Evolutionary conservation across 2,888 invertebrate species (phyloP), one percentile per base, ranked within the genome.

Genomic region (Mylabris sibirica): DNA sequence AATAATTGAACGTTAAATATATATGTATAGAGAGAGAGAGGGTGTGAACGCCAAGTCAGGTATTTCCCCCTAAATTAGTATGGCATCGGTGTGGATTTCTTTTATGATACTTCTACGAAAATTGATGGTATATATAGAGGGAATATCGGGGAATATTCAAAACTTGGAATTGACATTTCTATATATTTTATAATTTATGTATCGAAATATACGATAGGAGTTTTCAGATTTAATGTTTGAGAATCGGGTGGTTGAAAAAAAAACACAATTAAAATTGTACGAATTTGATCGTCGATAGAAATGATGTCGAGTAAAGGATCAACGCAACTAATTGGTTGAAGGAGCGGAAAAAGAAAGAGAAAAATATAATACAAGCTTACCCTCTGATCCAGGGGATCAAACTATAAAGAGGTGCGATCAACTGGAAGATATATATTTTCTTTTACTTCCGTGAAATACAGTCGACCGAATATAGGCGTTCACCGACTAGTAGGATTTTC

Each of bases 81-180:
- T 17, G 12, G 20, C 11, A 26, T 20, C 20, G 38, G 53, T 59
- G 17, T 24, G 49, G 64, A 64, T 64, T 57, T 63, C 38, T 63
- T 64, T 64, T 38, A 60, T 17, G 60, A 57, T 64, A 59, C 57
- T 20, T 53, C 14, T 2, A 6, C 5, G 30, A 9, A 17, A 64
- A 64, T 64, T 64, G 57, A 64, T 53, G 57, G 35, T 17, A n/a
- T 17, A 14, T 59, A 8, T 30, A 20, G 11, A 11, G 2, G 11
- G 11, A 53, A 53, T 53, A 20, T 53, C 17, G 8, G 34, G 3
- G 34, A 26, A 24, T 35, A 60, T 12, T 4, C 17, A 9, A 57
- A 64, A 57, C 57, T 64, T 64, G 64, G 59, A 64, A 34, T 17
- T 64, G 64, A 59, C 64, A 44, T 64, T 64, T 20, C 30, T 30